Evolutionary conservation across 2,113 vertebrate genomes (phyloP), one percentile per base, ranked within the genome.

Genomic region (Zingel zingel): DNA sequence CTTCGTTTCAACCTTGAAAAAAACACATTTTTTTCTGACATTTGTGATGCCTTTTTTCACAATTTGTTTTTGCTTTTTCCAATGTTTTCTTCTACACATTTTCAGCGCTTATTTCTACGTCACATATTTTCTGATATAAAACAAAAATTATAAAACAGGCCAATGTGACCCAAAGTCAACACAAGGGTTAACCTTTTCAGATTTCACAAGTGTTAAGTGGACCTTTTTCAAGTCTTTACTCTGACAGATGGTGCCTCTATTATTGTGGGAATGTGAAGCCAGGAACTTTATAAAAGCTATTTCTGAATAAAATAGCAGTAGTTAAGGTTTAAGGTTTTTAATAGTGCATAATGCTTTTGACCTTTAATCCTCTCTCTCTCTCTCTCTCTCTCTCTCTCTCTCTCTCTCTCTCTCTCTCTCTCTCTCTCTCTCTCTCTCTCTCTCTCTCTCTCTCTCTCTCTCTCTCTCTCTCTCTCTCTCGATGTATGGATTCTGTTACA

Each of bases 401-500:
- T 5, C 30, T 3, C 25, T 78, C 53, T 73, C 48, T 12, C 4
- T 33, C 12, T 4, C 33, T 71, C 9, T 30, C 21, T 25, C 15
- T 73, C n/a, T 23, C 25, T 4, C 25, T 78, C 53, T 75, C 48
- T 14, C 3, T 50, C 12, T 5, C n/a, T 51, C 8, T 71, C 11
- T 54, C 15, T 47, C 27, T 58, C 4, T 71, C 9, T 30, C 21
- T 25, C 15, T 73, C n/a, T 23, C 25, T 4, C 25, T 78, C 53
- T 75, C 48, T 14, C 3, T 50, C 12, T 5, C 30, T 3, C 25
- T 78, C 53, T 73, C 48, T 12, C 4, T 33, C 12, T 4, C 33
- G 39, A 8, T 79, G 43, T 76, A 18, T 69, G 58, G 50, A 6
- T 76, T 84, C 45, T 81, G n/a, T 88, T 90, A 1, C 89, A 97